Conservation (phyloP, 1,140 invertebrate species). For the Orius laevigatus region DNA sequence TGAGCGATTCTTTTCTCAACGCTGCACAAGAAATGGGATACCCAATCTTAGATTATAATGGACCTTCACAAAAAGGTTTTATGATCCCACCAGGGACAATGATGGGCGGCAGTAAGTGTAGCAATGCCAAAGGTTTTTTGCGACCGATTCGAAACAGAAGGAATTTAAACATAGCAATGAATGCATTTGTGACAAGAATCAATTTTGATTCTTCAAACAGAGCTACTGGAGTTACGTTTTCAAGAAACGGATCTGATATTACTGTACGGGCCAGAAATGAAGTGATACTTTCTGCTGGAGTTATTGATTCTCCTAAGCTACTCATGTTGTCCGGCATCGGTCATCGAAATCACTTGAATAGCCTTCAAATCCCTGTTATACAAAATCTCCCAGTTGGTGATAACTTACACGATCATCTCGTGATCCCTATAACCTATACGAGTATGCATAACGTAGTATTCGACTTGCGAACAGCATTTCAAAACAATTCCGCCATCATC, state of each 20-base stretch:
- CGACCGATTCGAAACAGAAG: constrained; percentile 42
- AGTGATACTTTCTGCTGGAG: constrained; percentile 49
- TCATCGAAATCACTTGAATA: constrained; percentile 17
- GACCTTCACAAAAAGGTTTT: constrained; percentile 51
- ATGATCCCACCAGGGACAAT: constrained; percentile 40
- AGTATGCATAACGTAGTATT: constrained; percentile 33
- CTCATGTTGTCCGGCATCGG: constrained; percentile 51
- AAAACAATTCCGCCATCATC: constrained; percentile 33
- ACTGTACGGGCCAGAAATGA: constrained; percentile 34
- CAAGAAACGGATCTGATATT: neutral
- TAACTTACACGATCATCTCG: constrained; percentile 35
- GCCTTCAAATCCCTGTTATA: constrained; percentile 22
- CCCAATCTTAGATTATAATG: constrained; percentile 33
- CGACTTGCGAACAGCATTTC: constrained; percentile 25
- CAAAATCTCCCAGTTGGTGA: constrained; percentile 27
- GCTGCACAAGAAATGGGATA: constrained; percentile 28
- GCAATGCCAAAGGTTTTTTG: constrained; percentile 73
- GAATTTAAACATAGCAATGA: constrained; percentile 65
- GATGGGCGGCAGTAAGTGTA: constrained; percentile 66
- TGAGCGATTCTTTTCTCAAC: neutral
- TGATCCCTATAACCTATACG: constrained; percentile 44
- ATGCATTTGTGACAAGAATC: constrained; percentile 53
- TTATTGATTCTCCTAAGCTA: constrained; percentile 51
- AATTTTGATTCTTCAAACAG: constrained; percentile 34
- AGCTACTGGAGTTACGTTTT: constrained; percentile 16